Conservation (phyloP, 2,888 invertebrate species). For the Parelbella ahira region DNA sequence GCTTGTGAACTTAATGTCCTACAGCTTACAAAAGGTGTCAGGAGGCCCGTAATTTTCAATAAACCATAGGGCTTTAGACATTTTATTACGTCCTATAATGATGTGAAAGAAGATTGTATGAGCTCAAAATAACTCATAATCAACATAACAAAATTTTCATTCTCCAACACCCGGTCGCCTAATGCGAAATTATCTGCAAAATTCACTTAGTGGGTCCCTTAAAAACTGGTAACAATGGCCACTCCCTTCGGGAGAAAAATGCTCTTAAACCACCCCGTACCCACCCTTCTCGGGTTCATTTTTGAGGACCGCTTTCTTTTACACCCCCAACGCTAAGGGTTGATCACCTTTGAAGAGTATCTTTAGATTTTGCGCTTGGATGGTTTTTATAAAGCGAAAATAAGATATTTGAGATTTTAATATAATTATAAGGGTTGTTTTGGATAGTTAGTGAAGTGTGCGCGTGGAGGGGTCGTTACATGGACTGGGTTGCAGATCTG, state of each 20-base stretch:
- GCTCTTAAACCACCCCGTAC: conserved; percentile 42
- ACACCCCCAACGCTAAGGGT: conserved; percentile 45
- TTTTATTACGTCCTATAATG: too few relatives aligned
- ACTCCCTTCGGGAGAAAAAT: conserved; percentile 56
- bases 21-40: too few relatives aligned
- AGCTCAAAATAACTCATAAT: neutral
- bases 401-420: conserved; percentile 10
- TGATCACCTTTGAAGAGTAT: conserved; percentile 54
- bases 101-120: too few relatives aligned
- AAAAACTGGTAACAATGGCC: conserved; percentile 53
- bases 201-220: conserved; percentile 55
- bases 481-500: too few relatives aligned
- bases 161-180: conserved; percentile 28
- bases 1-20: too few relatives aligned
- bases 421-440: neutral
- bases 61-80: too few relatives aligned
- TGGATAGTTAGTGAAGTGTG: conserved; percentile 6
- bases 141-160: conserved; percentile 29
- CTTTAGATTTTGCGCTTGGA: conserved; percentile 44
- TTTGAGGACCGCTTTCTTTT: conserved; percentile 71
- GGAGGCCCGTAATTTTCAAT: too few relatives aligned
- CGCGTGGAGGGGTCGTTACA: too few relatives aligned
- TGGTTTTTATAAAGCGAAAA: conserved; percentile 18
- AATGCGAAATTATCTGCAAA: conserved; percentile 49
- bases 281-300: conserved; percentile 50